Conservation (phyloP, 2,113 vertebrate species). For the Stictonetta naevosa region DNA sequence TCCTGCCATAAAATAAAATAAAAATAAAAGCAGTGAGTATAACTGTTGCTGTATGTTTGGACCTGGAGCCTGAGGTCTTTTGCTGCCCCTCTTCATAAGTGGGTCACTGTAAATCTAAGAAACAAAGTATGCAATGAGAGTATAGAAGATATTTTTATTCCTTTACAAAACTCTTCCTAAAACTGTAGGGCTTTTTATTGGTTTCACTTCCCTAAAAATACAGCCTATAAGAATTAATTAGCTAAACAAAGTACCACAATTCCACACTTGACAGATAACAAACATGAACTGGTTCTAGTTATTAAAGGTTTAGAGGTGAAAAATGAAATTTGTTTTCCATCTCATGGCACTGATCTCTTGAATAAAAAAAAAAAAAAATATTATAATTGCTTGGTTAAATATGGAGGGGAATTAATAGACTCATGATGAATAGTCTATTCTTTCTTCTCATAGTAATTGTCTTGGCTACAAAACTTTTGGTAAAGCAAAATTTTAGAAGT, state of each 20-base stretch:
- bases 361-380: too few relatives aligned
- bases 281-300: background rate
- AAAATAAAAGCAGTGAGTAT: background rate
- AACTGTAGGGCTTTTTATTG: background rate
- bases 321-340: background rate
- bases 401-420: background rate
- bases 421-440: background rate
- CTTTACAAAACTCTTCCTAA: background rate
- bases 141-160: background rate
- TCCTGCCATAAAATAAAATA: too few relatives aligned
- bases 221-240: background rate
- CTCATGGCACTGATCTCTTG: background rate
- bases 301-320: background rate
- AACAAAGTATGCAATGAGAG: background rate
- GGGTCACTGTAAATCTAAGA: background rate
- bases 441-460: background rate
- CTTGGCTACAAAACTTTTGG: background rate
- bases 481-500: background rate
- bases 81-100: background rate
- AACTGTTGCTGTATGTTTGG: background rate
- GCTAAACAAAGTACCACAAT: background rate
- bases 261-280: background rate
- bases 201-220: background rate
- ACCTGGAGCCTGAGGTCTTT: background rate
- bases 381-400: background rate